Conservation (phyloP, 2,797 vertebrate species). For the Hydrocynus forskahlii region DNA sequence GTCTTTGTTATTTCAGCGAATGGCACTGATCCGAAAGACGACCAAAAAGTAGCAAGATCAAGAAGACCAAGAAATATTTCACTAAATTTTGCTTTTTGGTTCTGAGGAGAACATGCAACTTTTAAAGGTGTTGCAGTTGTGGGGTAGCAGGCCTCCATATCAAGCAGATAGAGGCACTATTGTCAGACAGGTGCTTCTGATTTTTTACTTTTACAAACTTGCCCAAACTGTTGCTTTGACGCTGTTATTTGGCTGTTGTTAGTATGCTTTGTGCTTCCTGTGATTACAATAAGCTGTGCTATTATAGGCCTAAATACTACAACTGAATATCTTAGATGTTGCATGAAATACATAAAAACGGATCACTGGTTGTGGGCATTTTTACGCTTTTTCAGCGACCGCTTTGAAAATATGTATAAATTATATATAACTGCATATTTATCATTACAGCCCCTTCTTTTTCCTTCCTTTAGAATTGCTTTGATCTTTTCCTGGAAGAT, state of each 20-base stretch:
- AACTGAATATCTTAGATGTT: conserved; percentile 23
- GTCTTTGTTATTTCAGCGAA: conserved; percentile 84
- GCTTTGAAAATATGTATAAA: conserved; percentile 24
- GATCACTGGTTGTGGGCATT: conserved; percentile 26
- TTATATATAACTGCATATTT: neutral
- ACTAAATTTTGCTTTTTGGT: conserved; percentile 41
- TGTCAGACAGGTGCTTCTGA: conserved; percentile 7
- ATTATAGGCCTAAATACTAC: conserved; percentile 6
- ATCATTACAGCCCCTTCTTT: conserved; percentile 4
- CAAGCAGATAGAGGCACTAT: neutral
- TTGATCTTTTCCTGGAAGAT: neutral
- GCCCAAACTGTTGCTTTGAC: conserved; percentile 31
- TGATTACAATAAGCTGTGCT: conserved; percentile 5
- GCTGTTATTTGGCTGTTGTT: conserved; percentile 1
- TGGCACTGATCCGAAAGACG: conserved; percentile 98
- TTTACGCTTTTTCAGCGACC: conserved; percentile 2
- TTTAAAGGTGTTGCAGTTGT: conserved; percentile 28
- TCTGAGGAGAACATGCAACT: conserved; percentile 42
- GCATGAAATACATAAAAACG: conserved; percentile 21
- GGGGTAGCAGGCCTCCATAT: conserved; percentile 13
- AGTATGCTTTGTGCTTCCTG: conserved; percentile 17
- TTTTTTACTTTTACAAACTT: conserved; percentile 24
- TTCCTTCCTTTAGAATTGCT: conserved; percentile 15
- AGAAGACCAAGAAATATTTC: conserved; percentile 37
- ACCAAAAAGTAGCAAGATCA: conserved; percentile 91